Evolutionary conservation across 2,113 vertebrate genomes (phyloP), one percentile per base, ranked within the genome.

Genomic region (Calidris pugnax): DNA sequence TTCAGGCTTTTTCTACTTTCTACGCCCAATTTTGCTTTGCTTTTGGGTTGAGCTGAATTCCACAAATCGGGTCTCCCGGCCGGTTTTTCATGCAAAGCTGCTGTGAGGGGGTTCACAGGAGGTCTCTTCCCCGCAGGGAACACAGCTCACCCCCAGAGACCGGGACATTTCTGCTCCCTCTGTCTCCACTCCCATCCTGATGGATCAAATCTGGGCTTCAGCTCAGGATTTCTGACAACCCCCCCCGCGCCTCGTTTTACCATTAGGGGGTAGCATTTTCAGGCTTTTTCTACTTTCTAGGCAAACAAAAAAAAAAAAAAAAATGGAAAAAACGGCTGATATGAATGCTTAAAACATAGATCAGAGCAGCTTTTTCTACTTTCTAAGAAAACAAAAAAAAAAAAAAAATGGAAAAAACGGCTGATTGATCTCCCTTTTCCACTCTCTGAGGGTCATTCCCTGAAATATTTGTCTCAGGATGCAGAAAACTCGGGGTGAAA

Each of bases 231-330:
- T 59, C 67, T 5, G 1, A 48, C 62, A 59, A 51, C 89, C 18
- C 87, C 86, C 66, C 53, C 68, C 60, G 8, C 7, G 0, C 80
- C 41, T 66, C 0, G 3, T 69, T 64, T 66, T 93, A 51, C 92
- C 92, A 7, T 91, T 94, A 92, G 92, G 73, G 89, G 93, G 89
- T 43, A 85, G 91, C 81, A 91, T 93, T 93, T 89, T 91, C 96
- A 89, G 95, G 26, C 41, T 93, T 94, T 95, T 93, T 21, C 48
- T 71, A n/a, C n/a, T n/a, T n/a, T n/a, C n/a, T n/a, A n/a, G n/a
- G n/a, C n/a, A n/a, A n/a, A n/a, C n/a, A n/a, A n/a, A n/a, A n/a
- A n/a, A n/a, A n/a, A n/a, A n/a, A n/a, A n/a, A n/a, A n/a, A n/a
- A n/a, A n/a, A n/a, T n/a, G n/a, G n/a, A n/a, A n/a, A n/a, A n/a